Base-by-base conservation (phyloP, 2,888 invertebrate species). In the Machimus atricapillus region DNA sequence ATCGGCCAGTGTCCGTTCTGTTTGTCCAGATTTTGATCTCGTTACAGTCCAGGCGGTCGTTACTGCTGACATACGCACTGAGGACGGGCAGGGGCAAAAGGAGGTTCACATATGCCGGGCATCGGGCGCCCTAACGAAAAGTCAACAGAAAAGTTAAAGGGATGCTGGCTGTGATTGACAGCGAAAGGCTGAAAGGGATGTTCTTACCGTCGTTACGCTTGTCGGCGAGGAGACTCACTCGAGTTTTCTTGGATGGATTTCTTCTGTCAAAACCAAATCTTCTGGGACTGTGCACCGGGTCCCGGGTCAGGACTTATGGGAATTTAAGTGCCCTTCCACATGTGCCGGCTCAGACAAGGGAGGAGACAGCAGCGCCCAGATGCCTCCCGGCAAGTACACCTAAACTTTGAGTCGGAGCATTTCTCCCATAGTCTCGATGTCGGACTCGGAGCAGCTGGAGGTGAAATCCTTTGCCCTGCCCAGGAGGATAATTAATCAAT, bases 211-310 rank as follows among this genome's bases (percentile, higher is more conserved):
- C 76, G 76, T 76, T 76, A 76, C 16, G 34, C 40, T 76, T 66
- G 66, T 66, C 76, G 76, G 19, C 19, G 76, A 37, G 76, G 76
- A 76, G 40, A 37, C 8, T 40, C 40, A 37, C 40, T 76, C 76
- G 76, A 76, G 40, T 76, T 76, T 76, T 76, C 76, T 76, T 40
- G 40, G 76, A 34, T 76, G 76, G 76, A 76, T 76, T 76, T 76
- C 76, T 34, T 76, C 34, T 40, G 76, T 76, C 76, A 76, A 76
- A 76, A 76, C n/a, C 34, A 76, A 76, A 76, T 76, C 34, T 76
- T 76, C 27, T 76, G 76, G 76, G 76, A 76, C 76, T 76, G 2
- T 66, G 66, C 66, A 34, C 14, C 37, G 9, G 56, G n/a, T 37
- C 27, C 19, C 76, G 76, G 76, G 76, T 76, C 19, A 8, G 40